Percentiles rank a stretch among this genome's conserved stretches.
Evolutionary conservation across 64 coral and sea anemone genomes (phyloP).

Genomic region (Dendronephthya gigantea): DNA sequence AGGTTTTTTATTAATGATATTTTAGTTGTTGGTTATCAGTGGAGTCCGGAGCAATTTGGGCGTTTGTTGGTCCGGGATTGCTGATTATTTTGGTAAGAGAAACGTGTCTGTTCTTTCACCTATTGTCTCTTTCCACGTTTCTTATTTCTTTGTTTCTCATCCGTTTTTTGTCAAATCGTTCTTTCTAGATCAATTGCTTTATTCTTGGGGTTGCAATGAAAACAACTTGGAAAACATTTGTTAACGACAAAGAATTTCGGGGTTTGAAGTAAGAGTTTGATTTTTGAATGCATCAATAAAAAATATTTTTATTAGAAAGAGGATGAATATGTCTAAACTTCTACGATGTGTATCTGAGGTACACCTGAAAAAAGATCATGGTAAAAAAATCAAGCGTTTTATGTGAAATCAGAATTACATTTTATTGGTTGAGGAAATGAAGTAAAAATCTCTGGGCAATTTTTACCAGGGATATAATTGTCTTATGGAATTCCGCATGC

Average conservation of each 20-base stretch:
- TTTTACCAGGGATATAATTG: no score
- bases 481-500: no score
- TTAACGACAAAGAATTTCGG: background rate
- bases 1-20: background rate
- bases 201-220: background rate
- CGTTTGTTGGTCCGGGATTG: slow-evolving; percentile 57
- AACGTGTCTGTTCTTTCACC: background rate
- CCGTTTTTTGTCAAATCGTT: no score
- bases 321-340: background rate
- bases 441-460: no score
- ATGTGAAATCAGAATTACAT: no score
- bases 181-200: background rate
- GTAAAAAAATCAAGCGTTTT: no score
- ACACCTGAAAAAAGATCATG: no score
- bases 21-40: slow-evolving; percentile 67
- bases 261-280: slow-evolving; percentile 1
- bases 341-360: no score
- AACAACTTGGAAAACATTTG: background rate
- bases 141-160: no score
- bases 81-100: slow-evolving; percentile 45
- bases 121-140: no score
- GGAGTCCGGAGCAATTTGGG: slow-evolving; percentile 48
- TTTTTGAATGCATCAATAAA: background rate
- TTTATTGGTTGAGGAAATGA: no score
- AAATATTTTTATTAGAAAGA: background rate